Conservation (phyloP, 2,888 invertebrate species). For the Nowickia ferox region DNA sequence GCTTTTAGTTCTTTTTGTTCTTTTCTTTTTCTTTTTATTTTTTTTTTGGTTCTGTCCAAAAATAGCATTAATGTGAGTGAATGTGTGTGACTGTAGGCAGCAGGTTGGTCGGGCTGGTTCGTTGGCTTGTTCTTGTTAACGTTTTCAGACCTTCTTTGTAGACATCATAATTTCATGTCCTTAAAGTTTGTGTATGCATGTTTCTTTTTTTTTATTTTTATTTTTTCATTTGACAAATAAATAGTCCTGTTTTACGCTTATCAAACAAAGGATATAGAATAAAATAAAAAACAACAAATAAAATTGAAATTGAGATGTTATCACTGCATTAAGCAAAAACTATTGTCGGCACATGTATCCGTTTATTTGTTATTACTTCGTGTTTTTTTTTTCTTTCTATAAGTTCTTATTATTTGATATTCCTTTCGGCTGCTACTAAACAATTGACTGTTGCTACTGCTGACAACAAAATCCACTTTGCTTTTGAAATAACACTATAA, state of each 20-base stretch:
- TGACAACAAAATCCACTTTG: conserved; percentile 30
- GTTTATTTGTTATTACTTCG: conserved; percentile 83
- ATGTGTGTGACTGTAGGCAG: neutral
- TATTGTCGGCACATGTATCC: conserved; percentile 84
- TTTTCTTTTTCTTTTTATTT: conserved; percentile 36
- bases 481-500: conserved; percentile 64
- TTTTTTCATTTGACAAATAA: conserved; percentile 70
- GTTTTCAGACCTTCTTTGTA: conserved; percentile 19
- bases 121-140: conserved; percentile 2
- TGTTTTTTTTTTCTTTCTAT: conserved; percentile 42
- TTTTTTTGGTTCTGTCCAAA: conserved; percentile 26
- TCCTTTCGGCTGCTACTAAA: conserved; percentile 27
- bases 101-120: conserved; percentile 25
- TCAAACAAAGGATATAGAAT: conserved; percentile 63
- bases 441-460: conserved; percentile 70
- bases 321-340: conserved; percentile 82
- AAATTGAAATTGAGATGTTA: conserved; percentile 80
- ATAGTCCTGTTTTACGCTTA: conserved; percentile 74
- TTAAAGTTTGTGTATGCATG: conserved; percentile 25
- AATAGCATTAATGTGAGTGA: neutral
- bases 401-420: conserved; percentile 43
- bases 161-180: conserved; percentile 53
- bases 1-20: conserved; percentile 73
- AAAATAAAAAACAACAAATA: conserved; percentile 38
- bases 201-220: conserved; percentile 24